Evolutionary conservation across 2,797 vertebrate species (phyloP).

Genomic region (Diglossa cyanea): DNA sequence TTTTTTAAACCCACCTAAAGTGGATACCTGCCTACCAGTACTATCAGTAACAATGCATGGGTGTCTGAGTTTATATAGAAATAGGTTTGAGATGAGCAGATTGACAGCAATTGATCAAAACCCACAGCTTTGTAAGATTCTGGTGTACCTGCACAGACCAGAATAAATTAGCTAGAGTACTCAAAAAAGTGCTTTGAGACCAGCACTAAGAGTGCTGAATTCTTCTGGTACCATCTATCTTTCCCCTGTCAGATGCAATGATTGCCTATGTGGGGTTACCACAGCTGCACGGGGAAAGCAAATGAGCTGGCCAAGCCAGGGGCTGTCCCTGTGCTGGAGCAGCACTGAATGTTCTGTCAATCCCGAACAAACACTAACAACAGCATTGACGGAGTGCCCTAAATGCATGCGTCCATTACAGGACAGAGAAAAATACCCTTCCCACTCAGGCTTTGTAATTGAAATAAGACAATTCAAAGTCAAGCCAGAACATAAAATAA

Average conservation of each 20-base stretch:
- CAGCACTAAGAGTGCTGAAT: background rate
- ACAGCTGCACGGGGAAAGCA: background rate
- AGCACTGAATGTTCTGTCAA: slow-evolving; percentile 22
- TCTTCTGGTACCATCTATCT: background rate
- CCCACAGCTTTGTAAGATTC: background rate
- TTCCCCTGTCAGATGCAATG: background rate
- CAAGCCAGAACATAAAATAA: slow-evolving; percentile 30
- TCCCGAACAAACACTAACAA: background rate
- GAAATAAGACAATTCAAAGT: slow-evolving; percentile 15
- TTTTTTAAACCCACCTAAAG: background rate
- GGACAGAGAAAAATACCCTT: slow-evolving; percentile 31
- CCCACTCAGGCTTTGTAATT: background rate
- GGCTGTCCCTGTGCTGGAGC: background rate
- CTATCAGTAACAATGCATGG: background rate
- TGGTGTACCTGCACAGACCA: background rate
- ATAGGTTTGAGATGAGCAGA: background rate
- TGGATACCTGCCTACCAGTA: background rate
- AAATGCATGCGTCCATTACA: background rate
- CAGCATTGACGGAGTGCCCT: background rate
- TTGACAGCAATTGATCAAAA: background rate
- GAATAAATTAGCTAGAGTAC: background rate
- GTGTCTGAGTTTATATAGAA: background rate
- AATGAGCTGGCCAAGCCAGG: background rate
- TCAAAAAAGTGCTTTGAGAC: background rate
- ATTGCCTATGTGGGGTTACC: background rate